Conservation (phyloP, 1,140 invertebrate genomes). For the Hydropsyche tenuis region DNA sequence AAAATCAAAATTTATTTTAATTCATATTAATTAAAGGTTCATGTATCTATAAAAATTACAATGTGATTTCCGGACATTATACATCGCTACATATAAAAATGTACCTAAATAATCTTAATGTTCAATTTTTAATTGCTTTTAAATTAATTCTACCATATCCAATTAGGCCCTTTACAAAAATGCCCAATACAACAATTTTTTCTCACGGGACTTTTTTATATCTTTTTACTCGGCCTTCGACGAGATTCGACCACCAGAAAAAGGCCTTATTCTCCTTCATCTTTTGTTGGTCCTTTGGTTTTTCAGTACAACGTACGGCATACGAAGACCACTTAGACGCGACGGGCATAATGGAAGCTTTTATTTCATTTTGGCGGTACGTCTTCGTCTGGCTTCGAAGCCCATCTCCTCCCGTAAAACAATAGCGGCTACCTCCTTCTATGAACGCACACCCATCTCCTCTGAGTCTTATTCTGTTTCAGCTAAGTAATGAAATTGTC, state of each 20-base stretch:
- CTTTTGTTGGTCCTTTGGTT: slow-evolving; percentile 25
- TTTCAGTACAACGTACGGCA: slow-evolving; percentile 27
- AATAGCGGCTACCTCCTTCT: slow-evolving; percentile 22
- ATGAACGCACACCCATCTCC: neutral
- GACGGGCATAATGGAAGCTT: slow-evolving; percentile 33
- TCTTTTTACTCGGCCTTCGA: no score
- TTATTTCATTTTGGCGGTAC: slow-evolving; percentile 36
- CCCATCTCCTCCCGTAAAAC: slow-evolving; percentile 9
- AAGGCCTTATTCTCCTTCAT: neutral
- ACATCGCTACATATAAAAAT: no score
- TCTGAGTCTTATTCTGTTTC: slow-evolving; percentile 19
- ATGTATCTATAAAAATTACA: no score
- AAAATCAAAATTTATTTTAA: no score
- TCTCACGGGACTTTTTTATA: no score
- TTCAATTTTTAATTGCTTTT: neutral
- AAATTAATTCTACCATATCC: neutral
- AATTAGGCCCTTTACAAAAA: neutral
- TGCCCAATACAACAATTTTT: neutral
- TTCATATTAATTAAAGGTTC: no score
- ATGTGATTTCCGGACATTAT: no score
- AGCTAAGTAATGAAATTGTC: slow-evolving; percentile 29
- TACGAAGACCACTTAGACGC: slow-evolving; percentile 35
- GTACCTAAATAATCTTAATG: no score
- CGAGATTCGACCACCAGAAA: neutral
- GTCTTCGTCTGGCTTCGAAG: slow-evolving; percentile 24